These are phyloP conservation scores for Corythornis vintsioides DNA, from an alignment of 2,113 vertebrate species.

Conservation along the genomic window DNA sequence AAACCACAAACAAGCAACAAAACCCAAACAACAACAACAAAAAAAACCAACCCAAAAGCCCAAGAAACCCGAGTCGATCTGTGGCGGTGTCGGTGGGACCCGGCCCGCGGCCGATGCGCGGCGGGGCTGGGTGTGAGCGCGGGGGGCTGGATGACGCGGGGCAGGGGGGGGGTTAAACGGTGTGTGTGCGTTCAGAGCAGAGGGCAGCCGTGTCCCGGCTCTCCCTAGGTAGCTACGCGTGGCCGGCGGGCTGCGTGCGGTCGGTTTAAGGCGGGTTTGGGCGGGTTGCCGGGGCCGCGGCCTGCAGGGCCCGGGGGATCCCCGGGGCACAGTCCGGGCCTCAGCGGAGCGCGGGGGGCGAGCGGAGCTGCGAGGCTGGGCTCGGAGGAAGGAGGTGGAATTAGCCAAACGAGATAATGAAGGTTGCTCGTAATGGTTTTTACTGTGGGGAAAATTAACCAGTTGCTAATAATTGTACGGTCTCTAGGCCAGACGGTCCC, in stretches of 20 bases:
- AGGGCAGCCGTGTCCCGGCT: not conserved
- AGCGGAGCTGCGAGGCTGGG: not conserved
- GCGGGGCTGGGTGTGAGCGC: no score
- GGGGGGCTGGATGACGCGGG: no score
- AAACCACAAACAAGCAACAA: no score
- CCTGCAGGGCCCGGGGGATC: no score
- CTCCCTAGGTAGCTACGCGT: rapidly evolving
- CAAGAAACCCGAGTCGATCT: not conserved
- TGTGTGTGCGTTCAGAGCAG: not conserved
- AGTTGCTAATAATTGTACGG: conserved; percentile 76
- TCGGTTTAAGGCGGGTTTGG: not conserved
- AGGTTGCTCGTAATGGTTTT: conserved; percentile 64
- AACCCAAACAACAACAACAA: no score
- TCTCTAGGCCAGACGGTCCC: conserved; percentile 74
- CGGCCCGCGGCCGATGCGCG: not conserved
- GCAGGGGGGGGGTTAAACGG: not conserved
- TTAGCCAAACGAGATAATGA: conserved; percentile 64
- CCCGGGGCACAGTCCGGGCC: no score
- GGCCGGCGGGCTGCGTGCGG: rapidly evolving
- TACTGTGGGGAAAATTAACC: conserved; percentile 76
- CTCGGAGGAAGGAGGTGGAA: conserved; percentile 5
- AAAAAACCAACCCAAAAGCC: no score
- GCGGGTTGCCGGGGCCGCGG: no score
- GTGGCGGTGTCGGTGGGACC: not conserved
- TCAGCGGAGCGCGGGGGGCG: not conserved